These are phyloP conservation scores for Dolomedes plantarius DNA, from an alignment of 2,888 invertebrate species.

Conservation along the genomic window DNA sequence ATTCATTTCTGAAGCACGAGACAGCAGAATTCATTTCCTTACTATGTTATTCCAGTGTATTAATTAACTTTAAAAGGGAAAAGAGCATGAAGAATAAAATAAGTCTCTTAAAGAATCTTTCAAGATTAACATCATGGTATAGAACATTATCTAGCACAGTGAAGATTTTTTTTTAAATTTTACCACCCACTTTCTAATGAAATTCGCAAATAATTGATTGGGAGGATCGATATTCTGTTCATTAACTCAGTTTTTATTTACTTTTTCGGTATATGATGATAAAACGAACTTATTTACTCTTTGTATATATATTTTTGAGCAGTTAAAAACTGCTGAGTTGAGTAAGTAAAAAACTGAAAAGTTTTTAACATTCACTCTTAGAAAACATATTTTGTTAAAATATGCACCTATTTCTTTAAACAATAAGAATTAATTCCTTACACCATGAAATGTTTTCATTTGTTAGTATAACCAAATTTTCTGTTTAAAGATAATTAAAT, in stretches of 20 bases:
- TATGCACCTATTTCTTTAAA: too few relatives aligned
- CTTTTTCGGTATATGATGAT: constrained; percentile 27
- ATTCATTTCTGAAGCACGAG: constrained; percentile 12
- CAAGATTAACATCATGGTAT: constrained; percentile 51
- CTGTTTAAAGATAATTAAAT: too few relatives aligned
- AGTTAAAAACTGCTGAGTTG: too few relatives aligned
- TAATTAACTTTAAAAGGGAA: constrained; percentile 63
- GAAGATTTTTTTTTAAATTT: constrained; percentile 24
- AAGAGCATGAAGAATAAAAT: constrained; percentile 34
- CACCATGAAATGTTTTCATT: too few relatives aligned
- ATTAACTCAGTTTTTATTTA: constrained; percentile 56
- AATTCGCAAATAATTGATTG: constrained; percentile 67
- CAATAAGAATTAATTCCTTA: too few relatives aligned
- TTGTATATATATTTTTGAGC: neutral
- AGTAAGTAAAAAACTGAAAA: neutral
- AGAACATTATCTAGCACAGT: constrained; percentile 38
- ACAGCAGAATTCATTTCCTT: constrained; percentile 41
- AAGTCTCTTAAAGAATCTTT: constrained; percentile 40
- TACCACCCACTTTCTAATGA: constrained; percentile 35
- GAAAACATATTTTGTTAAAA: too few relatives aligned
- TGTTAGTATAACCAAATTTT: too few relatives aligned
- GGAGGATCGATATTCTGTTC: constrained; percentile 33
- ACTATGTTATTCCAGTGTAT: constrained; percentile 36
- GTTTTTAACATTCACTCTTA: too few relatives aligned
- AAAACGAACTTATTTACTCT: constrained; percentile 11